Evolutionary conservation across 2,113 vertebrate genomes (phyloP).

Genomic region (Onychostruthus taczanowskii): DNA sequence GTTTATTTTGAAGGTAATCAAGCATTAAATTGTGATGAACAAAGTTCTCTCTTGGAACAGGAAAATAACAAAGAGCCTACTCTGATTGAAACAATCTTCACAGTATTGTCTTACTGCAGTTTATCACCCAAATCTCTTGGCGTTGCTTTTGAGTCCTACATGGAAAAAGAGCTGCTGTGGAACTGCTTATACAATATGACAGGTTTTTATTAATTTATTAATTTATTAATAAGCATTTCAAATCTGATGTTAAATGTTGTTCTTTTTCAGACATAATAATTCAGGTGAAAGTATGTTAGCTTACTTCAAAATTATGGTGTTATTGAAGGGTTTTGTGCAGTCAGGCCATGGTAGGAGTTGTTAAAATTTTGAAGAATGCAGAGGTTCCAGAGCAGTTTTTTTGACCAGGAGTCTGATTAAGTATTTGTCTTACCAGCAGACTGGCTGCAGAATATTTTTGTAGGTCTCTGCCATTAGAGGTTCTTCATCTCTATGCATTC

Average conservation of each 20-base stretch:
- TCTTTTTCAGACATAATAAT: not conserved
- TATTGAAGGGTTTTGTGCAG: not conserved
- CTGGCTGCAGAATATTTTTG: not conserved
- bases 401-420: not conserved
- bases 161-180: slow-evolving; percentile 87
- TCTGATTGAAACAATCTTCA: slow-evolving; percentile 82
- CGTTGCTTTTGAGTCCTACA: slow-evolving; percentile 81
- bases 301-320: not conserved
- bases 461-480: not conserved
- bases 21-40: slow-evolving; percentile 10
- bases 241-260: not conserved
- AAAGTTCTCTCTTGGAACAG: slow-evolving; percentile 5
- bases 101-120: slow-evolving; percentile 79
- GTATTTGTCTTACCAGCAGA: not conserved
- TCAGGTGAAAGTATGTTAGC: not conserved
- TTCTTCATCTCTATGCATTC: not conserved
- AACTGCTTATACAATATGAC: slow-evolving; percentile 80
- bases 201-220: slow-evolving; percentile 74
- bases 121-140: slow-evolving; percentile 83
- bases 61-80: slow-evolving; percentile 12
- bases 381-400: not conserved
- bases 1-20: slow-evolving; percentile 58
- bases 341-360: not conserved
- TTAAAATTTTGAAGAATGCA: not conserved
- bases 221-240: not conserved